phyloP scores from a whole-genome alignment of 2,113 vertebrate species.

The Caracal caracal region DNA sequence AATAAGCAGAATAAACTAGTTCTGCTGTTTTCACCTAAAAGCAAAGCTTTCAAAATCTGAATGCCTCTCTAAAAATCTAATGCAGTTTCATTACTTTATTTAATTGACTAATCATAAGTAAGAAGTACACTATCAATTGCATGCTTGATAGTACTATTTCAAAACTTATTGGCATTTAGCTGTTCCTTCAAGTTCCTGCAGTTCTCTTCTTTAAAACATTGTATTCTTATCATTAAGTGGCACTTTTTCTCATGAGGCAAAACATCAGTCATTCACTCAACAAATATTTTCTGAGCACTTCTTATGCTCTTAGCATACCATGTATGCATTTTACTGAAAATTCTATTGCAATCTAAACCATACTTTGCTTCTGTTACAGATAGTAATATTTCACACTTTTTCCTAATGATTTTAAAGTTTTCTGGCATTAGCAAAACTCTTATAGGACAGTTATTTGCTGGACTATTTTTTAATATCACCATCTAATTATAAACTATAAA shows the following conservation, averaged over 20 bases:
- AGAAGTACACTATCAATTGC: neutral
- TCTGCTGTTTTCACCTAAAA: constrained; percentile 33
- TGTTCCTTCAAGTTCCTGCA: constrained; percentile 19
- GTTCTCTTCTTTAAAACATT: constrained; percentile 3
- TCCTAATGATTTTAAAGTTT: neutral
- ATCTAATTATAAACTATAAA: neutral
- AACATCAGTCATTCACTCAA: neutral
- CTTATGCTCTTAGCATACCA: neutral
- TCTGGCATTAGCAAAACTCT: neutral
- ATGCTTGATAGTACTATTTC: neutral
- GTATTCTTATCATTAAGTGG: constrained; percentile 11
- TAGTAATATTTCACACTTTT: neutral
- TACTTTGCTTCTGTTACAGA: neutral
- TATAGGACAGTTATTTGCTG: neutral
- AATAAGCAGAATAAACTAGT: neutral
- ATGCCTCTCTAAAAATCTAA: neutral
- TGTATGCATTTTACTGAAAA: neutral
- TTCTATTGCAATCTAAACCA: neutral
- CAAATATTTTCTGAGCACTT: constrained; percentile 50
- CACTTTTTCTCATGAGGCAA: neutral
- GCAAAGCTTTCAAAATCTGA: neutral
- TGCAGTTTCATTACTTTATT: neutral
- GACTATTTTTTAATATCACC: constrained; percentile 15
- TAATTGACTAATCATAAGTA: neutral
- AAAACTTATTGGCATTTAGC: neutral